Evolutionary conservation across 2,888 invertebrate genomes (phyloP).

Genomic region (Omphaloscelis lunosa): DNA sequence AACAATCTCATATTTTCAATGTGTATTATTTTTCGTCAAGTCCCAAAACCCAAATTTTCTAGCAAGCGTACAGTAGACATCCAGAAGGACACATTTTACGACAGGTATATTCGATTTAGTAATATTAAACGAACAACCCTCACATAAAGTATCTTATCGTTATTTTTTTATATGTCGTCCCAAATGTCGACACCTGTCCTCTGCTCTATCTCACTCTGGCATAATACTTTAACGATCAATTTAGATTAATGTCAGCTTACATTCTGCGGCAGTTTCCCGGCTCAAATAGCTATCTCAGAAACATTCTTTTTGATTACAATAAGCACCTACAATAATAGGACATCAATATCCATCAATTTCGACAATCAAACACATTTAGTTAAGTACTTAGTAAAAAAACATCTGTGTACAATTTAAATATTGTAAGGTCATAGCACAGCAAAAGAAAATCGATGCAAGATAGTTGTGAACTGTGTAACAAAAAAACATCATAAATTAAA

Average conservation of each 20-base stretch:
- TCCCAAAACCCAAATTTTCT: conserved; percentile 4
- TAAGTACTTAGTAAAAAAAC: not conserved
- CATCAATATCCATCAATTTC: conserved; percentile 13
- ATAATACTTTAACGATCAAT: conserved; percentile 60
- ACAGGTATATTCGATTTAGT: conserved; percentile 44
- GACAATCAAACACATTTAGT: not conserved
- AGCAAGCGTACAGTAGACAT: not conserved
- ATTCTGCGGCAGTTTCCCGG: conserved; percentile 27
- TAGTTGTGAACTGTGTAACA: conserved; percentile 9
- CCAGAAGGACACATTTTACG: conserved; percentile 37
- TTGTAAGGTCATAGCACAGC: too few relatives aligned
- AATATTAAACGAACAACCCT: conserved; percentile 52
- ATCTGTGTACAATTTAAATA: not conserved
- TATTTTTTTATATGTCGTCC: conserved; percentile 46
- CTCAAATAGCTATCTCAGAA: conserved; percentile 34
- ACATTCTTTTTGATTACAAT: conserved; percentile 36
- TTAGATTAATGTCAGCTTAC: conserved; percentile 55
- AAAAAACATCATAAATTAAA: conserved; percentile 15
- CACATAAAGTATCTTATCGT: conserved; percentile 47
- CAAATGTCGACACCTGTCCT: conserved; percentile 52
- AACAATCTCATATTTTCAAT: conserved; percentile 6
- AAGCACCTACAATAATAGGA: conserved; percentile 7
- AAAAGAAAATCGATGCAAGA: not conserved
- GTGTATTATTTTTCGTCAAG: conserved; percentile 16
- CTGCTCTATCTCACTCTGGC: conserved; percentile 29